Evolutionary conservation across 2,797 vertebrate species (phyloP), one percentile per base, ranked within the genome.

Genomic region (Tinamus major): DNA sequence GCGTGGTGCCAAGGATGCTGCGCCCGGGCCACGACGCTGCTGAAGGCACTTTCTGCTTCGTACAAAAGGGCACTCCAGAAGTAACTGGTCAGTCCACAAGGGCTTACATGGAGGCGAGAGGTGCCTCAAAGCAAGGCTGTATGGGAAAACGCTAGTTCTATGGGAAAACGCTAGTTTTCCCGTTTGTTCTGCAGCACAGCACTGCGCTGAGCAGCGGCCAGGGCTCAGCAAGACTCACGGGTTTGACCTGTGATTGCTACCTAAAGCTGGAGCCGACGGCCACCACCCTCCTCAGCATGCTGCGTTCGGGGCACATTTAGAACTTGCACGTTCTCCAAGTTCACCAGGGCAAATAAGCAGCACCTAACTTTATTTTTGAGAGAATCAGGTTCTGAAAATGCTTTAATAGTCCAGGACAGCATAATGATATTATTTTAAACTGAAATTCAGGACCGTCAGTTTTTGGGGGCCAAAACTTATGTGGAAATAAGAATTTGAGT

Each of bases 301-400:
- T 7, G 0, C 10, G 31, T 5, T 3, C 5, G 0, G 15, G 39
- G 4, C 23, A 3, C 7, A 26, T 13, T 31, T 2, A 18, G 44
- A 64, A 44, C 46, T 18, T 1, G 13, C 49, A 29, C 0, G 16
- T 6, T 44, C n/a, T n/a, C 88, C 46, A 5, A 64, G 27, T 6
- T 12, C 10, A 8, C 8, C 23, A 17, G 10, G 49, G 33, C 13
- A 16, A 13, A 33, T 21, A 1, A 41, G 44, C 35, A 64, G 15
- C 6, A 7, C 20, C 29, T n/a, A 21, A 16, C 7, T 65, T 67
- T 7, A 15, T 10, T 48, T 75, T 23, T 23, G 27, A 21, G 44
- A 56, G 24, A 33, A 71, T 10, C 0, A 0, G 7, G 5, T 27
- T 49, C 14, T 55, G 77, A 19, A 55, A 67, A 74, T 6, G 39